Evolutionary conservation across 2,797 vertebrate species (phyloP), one percentile per base, ranked within the genome.

Genomic region (Phoebastria nigripes): DNA sequence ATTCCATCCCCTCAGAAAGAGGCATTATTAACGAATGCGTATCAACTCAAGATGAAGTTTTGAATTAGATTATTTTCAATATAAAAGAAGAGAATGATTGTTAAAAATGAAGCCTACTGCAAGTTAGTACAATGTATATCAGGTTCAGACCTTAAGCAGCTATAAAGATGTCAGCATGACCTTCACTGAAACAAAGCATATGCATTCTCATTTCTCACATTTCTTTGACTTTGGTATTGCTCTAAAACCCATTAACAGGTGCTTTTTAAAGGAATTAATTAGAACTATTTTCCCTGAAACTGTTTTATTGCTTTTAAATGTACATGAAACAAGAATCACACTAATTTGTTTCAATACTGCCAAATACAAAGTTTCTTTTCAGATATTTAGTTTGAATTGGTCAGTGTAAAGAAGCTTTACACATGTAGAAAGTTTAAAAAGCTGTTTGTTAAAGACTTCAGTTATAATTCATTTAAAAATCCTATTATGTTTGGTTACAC

Each of bases 401-500:
- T 94, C 90, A 96, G 79, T 97, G 97, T 97, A 94, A 91, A 97
- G 96, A 94, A 93, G 42, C 73, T 97, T 96, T 97, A 97, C 91
- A 97, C 22, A 55, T 97, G 92, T 95, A 95, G 70, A 97, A 98
- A 98, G 89, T 97, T 98, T 96, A 71, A 98, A 96, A 98, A 97
- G 91, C 97, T 98, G 92, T 97, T 97, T 96, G 66, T 93, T 97
- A 97, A 98, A 94, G 96, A 97, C 63, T 97, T 96, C 90, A 84
- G 95, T 97, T 98, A 97, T 98, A 98, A 98, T 97, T 98, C 97
- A 97, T 98, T 97, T 97, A 82, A 98, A 98, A 98, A 98, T 97
- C 96, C 97, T 97, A 98, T 98, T 98, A 98, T 97, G 95, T 98
- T 98, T 97, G 90, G 98, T 98, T 98, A 98, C 98, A 98, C 97